These are phyloP conservation scores for Strigamia transsilvanica DNA, from an alignment of 2,888 invertebrate genomes.

Conservation along the genomic window DNA sequence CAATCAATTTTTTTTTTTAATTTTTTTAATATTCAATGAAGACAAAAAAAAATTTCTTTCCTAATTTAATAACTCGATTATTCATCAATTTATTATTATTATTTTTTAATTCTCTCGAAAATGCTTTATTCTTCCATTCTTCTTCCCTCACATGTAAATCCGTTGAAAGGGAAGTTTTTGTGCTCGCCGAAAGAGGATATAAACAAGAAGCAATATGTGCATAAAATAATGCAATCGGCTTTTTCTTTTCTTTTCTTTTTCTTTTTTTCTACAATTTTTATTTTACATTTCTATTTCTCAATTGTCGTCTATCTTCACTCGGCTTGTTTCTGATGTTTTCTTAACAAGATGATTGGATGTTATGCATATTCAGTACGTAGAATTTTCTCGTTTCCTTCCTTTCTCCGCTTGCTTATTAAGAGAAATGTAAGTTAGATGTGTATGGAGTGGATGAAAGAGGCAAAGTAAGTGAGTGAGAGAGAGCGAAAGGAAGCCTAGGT, in stretches of 20 bases:
- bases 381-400: constrained; percentile 26
- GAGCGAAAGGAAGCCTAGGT: constrained; percentile 55
- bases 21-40: too few species aligned
- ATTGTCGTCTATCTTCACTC: constrained; percentile 5
- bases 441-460: constrained; percentile 34
- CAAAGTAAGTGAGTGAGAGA: constrained; percentile 50
- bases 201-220: constrained; percentile 3
- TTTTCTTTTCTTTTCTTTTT: not conserved
- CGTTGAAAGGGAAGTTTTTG: constrained; percentile 37
- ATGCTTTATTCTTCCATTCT: not conserved
- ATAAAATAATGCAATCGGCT: constrained; percentile 20
- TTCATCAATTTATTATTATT: not conserved
- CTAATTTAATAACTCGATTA: too few species aligned
- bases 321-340: constrained; percentile 22
- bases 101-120: not conserved
- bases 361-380: constrained; percentile 48
- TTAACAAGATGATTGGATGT: constrained; percentile 24
- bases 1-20: too few species aligned
- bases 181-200: constrained; percentile 6
- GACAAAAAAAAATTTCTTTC: too few species aligned
- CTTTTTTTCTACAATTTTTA: not conserved
- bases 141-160: constrained; percentile 6
- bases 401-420: constrained; percentile 21
- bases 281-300: constrained; percentile 17
- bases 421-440: constrained; percentile 34